These are phyloP conservation scores for Leucopsar rothschildi DNA, from an alignment of 2,113 vertebrate genomes.

Conservation along the genomic window DNA sequence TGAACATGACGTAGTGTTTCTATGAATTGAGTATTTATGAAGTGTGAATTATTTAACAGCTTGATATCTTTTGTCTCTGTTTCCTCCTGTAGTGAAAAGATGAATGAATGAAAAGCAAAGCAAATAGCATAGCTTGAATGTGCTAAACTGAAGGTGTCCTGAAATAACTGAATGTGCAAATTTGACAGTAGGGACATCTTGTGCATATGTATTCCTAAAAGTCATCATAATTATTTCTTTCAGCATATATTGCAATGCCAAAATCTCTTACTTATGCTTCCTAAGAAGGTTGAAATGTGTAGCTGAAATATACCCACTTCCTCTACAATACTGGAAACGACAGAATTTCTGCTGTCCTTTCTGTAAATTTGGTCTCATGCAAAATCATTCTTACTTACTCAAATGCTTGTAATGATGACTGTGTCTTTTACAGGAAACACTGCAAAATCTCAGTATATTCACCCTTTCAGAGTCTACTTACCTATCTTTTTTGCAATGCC, in stretches of 20 bases:
- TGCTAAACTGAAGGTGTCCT: neutral
- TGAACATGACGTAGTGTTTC: neutral
- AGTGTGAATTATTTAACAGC: neutral
- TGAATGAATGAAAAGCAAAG: neutral
- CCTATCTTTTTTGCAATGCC: neutral
- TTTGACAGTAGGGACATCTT: neutral
- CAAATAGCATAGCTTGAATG: neutral
- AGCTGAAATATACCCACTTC: constrained; percentile 8
- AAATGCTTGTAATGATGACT: neutral
- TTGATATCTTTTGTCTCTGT: neutral
- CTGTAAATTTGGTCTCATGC: neutral
- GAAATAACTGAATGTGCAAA: neutral
- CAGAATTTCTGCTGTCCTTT: neutral
- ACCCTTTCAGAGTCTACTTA: neutral
- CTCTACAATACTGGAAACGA: neutral
- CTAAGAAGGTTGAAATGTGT: neutral
- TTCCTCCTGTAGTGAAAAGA: neutral
- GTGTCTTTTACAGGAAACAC: neutral
- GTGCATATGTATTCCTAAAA: neutral
- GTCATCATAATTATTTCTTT: neutral
- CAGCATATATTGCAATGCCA: neutral
- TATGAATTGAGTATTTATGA: neutral
- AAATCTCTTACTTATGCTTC: neutral
- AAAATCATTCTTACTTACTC: constrained; percentile 3
- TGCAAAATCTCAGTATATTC: neutral